These are phyloP conservation scores for Tinamus major DNA, from an alignment of 2,797 vertebrate species.

Conservation along the genomic window DNA sequence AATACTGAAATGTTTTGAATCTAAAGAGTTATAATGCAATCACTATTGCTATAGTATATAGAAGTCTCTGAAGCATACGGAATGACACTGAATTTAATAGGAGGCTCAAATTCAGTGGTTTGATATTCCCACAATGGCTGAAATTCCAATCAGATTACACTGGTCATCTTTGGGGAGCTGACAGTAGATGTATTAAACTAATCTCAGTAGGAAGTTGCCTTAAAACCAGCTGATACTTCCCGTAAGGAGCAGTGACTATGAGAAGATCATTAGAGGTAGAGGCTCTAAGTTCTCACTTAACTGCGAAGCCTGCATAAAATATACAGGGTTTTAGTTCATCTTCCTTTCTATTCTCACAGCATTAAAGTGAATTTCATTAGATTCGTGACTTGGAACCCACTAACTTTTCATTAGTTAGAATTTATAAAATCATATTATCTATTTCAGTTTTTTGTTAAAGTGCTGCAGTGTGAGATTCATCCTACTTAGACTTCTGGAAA, in stretches of 20 bases:
- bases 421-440: neutral
- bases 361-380: neutral
- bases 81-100: neutral
- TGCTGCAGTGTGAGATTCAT: neutral
- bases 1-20: neutral
- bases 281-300: neutral
- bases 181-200: neutral
- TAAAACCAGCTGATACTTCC: neutral
- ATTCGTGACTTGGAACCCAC: neutral
- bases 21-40: neutral
- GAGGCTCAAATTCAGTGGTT: neutral
- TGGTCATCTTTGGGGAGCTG: neutral
- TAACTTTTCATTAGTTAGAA: neutral
- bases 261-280: neutral
- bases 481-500: neutral
- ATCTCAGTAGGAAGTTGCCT: neutral
- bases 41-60: neutral
- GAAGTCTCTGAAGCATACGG: neutral
- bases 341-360: neutral
- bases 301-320: neutral
- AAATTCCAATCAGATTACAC: neutral
- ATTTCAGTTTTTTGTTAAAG: neutral
- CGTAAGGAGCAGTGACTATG: neutral
- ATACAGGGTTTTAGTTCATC: neutral
- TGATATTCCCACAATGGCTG: neutral